phyloP scores from a whole-genome alignment of 2,113 vertebrate genomes.

The Xiphorhynchus elegans region DNA sequence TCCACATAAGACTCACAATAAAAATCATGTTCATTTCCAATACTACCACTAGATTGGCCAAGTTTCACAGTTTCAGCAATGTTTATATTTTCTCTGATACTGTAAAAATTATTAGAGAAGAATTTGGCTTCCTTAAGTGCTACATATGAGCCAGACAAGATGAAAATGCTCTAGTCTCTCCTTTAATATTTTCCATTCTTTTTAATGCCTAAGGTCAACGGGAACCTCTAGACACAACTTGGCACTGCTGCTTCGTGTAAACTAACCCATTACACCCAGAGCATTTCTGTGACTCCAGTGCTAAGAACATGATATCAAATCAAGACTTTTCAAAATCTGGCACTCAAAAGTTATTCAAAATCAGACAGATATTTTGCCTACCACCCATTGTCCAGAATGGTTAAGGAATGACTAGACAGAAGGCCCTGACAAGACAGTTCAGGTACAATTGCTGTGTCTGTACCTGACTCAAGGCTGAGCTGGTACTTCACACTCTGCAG shows the following conservation, averaged over 20 bases:
- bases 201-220: neutral
- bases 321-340: neutral
- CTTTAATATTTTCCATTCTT: neutral
- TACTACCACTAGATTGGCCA: neutral
- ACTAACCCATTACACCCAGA: neutral
- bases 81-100: neutral
- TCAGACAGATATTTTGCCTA: neutral
- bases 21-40: neutral
- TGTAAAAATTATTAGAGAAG: neutral
- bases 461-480: fast-evolving
- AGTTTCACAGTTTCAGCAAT: neutral
- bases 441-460: neutral
- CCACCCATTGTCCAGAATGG: neutral
- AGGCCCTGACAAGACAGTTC: neutral
- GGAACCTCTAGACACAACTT: neutral
- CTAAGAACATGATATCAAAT: neutral
- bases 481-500: neutral
- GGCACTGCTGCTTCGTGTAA: neutral
- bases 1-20: neutral
- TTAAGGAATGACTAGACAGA: neutral
- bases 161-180: neutral
- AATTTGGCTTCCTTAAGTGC: neutral
- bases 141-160: neutral
- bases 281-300: neutral
- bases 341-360: neutral